Evolutionary conservation across 1,140 invertebrate species (phyloP).

Genomic region (Trichoplusia ni): DNA sequence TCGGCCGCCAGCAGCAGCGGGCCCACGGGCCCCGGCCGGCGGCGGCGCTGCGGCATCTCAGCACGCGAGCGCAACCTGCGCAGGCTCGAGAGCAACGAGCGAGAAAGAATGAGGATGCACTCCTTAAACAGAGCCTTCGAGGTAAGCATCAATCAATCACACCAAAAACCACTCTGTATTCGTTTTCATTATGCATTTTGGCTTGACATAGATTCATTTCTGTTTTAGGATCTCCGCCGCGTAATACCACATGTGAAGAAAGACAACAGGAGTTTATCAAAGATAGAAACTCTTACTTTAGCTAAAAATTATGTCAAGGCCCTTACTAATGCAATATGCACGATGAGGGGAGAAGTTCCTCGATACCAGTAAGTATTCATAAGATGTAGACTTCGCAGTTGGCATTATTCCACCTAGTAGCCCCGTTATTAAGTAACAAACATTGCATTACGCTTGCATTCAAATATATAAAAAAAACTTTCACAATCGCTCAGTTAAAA

Average conservation of each 20-base stretch:
- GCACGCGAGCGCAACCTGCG: conserved; percentile 92
- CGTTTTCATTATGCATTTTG: conserved; percentile 4
- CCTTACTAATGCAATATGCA: conserved; percentile 91
- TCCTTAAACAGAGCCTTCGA: conserved; percentile 96
- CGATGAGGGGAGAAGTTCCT: conserved; percentile 63
- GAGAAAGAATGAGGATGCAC: conserved; percentile 96
- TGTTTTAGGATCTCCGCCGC: conserved; percentile 89
- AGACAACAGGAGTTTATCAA: conserved; percentile 90
- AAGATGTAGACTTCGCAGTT: too few species aligned
- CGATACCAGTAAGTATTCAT: conserved; percentile 68
- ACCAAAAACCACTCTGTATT: neutral
- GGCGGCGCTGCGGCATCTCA: conserved; percentile 84
- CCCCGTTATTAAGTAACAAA: too few species aligned
- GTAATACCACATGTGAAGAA: conserved; percentile 96
- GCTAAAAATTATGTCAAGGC: conserved; percentile 97
- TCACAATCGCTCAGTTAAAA: too few species aligned
- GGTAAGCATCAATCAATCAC: conserved; percentile 74
- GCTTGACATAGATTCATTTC: conserved; percentile 42
- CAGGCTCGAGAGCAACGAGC: conserved; percentile 94
- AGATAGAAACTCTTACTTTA: conserved; percentile 95
- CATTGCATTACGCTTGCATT: too few species aligned
- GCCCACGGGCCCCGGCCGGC: conserved; percentile 51
- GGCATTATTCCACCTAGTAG: too few species aligned
- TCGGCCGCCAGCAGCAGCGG: conserved; percentile 49
- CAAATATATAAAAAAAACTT: too few species aligned